Base-by-base conservation (phyloP, 2,888 invertebrate genomes). In the Cataglyphis livida region DNA sequence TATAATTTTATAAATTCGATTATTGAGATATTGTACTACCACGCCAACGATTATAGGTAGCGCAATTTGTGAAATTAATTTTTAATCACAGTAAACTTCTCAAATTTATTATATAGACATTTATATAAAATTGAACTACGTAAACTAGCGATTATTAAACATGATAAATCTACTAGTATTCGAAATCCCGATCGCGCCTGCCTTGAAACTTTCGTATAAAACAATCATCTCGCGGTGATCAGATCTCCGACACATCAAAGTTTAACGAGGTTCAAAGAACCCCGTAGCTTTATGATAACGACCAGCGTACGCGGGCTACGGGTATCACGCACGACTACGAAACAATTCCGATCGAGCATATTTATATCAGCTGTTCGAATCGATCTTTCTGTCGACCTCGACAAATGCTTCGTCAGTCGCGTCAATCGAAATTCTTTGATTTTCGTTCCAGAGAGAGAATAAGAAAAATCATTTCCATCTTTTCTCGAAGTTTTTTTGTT, bases 211-310 rank as follows among this genome's bases (percentile, higher is more conserved):
- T 82, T 51, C 64, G 66, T 82, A 68, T 84, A 82, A 79, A 83
- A 83, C 18, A 83, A 79, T 76, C 88, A 90, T 86, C 54, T 85
- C 88, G 84, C 88, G 84, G 82, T 48, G 66, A 28, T 12, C 65
- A 78, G 66, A 32, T 32, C 74, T 35, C 51, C 71, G 75, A 66
- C 62, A 25, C 78, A 79, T 79, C 10, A 25, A 79, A 78, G 18
- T 71, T 35, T n/a, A 82, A 75, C 75, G 85, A 90, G 89, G 90
- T 89, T 91, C 90, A 91, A 89, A 87, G 70, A 28, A 83, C 78
- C 82, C 87, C 89, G 83, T 84, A 87, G 81, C 87, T 62, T 85
- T 59, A 66, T 2, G 21, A 41, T 21, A 51, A 71, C 66, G 62
- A 75, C 64, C 66, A 76, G 85, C 81, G 76, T 32, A 85, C 87